A percentile compares a stretch with the other conserved stretches of the same genome.
phyloP scores from a whole-genome alignment of 2,113 vertebrate species.

The Mustela nigripes region DNA sequence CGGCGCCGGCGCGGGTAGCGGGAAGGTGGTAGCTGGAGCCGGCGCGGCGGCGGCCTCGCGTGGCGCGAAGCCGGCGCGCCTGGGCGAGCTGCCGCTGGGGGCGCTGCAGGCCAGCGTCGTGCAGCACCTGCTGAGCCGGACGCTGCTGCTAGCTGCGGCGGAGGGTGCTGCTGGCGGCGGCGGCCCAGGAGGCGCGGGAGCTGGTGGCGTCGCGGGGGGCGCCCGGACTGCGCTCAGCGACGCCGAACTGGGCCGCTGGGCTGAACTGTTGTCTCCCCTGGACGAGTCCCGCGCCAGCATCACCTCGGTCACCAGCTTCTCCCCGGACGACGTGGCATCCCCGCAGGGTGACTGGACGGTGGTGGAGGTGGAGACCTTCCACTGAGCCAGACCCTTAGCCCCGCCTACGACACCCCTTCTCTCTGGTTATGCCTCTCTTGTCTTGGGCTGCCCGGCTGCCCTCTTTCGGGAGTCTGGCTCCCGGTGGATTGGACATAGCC shows the following conservation, averaged over 20 bases:
- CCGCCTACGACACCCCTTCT: background rate
- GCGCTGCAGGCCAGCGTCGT: conserved; percentile 91
- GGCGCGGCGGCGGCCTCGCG: background rate
- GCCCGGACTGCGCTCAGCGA: conserved; percentile 88
- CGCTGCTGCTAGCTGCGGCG: conserved; percentile 89
- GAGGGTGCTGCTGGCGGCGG: conserved; percentile 72
- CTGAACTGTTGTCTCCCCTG: conserved; percentile 91
- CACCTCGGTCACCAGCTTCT: conserved; percentile 95
- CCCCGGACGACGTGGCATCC: conserved; percentile 92
- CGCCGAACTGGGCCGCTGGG: conserved; percentile 93
- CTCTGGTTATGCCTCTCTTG: background rate
- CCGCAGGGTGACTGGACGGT: conserved; percentile 96
- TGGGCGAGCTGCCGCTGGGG: conserved; percentile 84
- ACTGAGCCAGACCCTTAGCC: conserved; percentile 83
- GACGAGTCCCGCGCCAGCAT: conserved; percentile 94
- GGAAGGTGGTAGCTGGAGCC: conserved; percentile 28
- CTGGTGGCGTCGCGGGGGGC: conserved; percentile 63
- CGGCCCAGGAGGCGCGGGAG: conserved; percentile 81
- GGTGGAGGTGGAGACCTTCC: conserved; percentile 95
- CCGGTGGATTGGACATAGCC: background rate
- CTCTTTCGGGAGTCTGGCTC: background rate
- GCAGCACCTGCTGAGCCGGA: conserved; percentile 94
- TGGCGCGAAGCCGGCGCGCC: conserved; percentile 49
- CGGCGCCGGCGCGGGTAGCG: background rate
- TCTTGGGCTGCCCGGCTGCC: conserved; percentile 57